These are phyloP conservation scores for Agrochola litura DNA, from an alignment of 2,888 invertebrate genomes.

Conservation along the genomic window DNA sequence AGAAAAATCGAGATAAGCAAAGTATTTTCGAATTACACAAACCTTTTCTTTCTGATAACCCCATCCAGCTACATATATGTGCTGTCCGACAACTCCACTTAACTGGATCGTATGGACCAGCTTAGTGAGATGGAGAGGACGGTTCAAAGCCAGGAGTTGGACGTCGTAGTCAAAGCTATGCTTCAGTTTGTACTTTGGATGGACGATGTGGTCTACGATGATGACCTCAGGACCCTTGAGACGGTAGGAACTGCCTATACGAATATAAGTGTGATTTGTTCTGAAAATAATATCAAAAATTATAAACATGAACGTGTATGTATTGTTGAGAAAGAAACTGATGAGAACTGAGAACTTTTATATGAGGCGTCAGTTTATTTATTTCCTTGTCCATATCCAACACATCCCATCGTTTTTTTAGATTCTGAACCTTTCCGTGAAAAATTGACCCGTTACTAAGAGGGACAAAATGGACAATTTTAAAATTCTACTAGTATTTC, in stretches of 20 bases:
- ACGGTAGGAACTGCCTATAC: constrained; percentile 75
- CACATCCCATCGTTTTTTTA: background rate
- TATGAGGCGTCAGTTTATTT: background rate
- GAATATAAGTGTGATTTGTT: constrained; percentile 69
- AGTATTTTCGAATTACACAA: too few species aligned
- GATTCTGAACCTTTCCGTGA: too few species aligned
- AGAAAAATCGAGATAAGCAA: too few species aligned
- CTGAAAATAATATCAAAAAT: constrained; percentile 41
- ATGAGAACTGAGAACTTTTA: too few species aligned
- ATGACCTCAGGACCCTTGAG: constrained; percentile 69
- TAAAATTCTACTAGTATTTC: too few species aligned
- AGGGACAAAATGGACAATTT: too few species aligned
- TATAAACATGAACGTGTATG: background rate
- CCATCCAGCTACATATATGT: constrained; percentile 80
- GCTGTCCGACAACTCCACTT: constrained; percentile 66
- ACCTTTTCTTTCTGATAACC: constrained; percentile 79
- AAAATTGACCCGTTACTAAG: too few species aligned
- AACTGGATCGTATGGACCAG: constrained; percentile 69
- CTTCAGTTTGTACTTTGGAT: constrained; percentile 72
- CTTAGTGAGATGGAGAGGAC: constrained; percentile 68
- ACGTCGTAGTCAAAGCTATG: constrained; percentile 82
- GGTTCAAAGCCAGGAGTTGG: constrained; percentile 73
- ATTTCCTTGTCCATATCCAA: background rate
- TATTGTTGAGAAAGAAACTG: background rate
- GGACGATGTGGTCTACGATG: constrained; percentile 72